Conservation (phyloP, 2,797 vertebrate species). For the Columba guinea region DNA sequence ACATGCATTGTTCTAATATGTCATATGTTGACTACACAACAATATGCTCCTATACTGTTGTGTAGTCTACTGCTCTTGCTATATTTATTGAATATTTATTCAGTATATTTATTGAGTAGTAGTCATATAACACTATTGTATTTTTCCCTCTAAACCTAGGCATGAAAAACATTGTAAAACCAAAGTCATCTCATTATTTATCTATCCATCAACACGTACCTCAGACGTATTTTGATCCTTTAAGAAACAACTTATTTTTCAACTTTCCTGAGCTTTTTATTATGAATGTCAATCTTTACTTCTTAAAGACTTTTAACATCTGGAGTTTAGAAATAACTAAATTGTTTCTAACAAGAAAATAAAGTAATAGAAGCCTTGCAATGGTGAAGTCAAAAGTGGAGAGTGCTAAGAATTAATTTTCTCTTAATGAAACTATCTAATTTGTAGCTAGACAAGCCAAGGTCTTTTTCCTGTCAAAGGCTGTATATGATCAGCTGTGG, state of each 20-base stretch:
- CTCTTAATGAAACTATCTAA: not conserved
- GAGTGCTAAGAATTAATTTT: not conserved
- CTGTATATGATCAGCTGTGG: not conserved
- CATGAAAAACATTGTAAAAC: not conserved
- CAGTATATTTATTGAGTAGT: not conserved
- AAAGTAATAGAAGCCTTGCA: not conserved
- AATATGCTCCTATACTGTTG: not conserved
- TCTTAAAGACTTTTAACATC: not conserved
- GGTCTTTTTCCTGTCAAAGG: not conserved
- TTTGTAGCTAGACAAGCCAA: not conserved
- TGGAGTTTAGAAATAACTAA: not conserved
- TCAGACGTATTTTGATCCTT: not conserved
- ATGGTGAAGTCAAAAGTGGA: not conserved
- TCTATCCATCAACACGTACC: not conserved
- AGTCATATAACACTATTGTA: not conserved
- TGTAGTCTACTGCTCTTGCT: not conserved
- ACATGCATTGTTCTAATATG: rapidly evolving
- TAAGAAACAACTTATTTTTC: not conserved
- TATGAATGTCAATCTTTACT: not conserved
- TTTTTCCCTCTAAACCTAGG: not conserved
- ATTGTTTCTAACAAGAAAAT: not conserved
- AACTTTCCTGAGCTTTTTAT: not conserved
- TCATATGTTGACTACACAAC: not conserved
- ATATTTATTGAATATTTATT: not conserved
- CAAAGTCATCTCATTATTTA: not conserved